A percentile compares a stretch with the other conserved stretches of the same genome.
These are phyloP conservation scores for Marasmarcha lunaedactyla DNA, from an alignment of 2,888 invertebrate species.

Conservation along the genomic window DNA sequence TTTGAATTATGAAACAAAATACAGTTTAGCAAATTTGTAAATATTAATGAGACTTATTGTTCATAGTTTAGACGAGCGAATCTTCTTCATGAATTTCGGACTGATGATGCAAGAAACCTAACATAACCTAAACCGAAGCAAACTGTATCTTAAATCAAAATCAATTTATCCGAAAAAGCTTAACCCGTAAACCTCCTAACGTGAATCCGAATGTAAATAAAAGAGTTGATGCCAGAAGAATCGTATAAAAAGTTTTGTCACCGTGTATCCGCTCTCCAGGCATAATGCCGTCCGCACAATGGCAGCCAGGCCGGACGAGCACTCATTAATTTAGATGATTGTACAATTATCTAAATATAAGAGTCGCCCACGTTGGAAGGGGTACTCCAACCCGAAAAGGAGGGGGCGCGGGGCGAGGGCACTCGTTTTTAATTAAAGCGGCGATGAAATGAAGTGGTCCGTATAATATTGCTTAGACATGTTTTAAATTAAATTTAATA, in stretches of 20 bases:
- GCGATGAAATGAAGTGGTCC: slow-evolving; percentile 70
- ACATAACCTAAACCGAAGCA: too few relatives aligned
- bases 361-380: slow-evolving; percentile 59
- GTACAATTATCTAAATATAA: slow-evolving; percentile 72
- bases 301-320: slow-evolving; percentile 57
- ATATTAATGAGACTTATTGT: too few relatives aligned
- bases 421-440: slow-evolving; percentile 71
- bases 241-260: slow-evolving; percentile 25
- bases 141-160: too few relatives aligned
- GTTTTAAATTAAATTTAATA: slow-evolving; percentile 66
- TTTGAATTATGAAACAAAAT: too few relatives aligned
- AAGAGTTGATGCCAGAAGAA: background rate
- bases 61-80: too few relatives aligned
- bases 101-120: too few relatives aligned
- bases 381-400: slow-evolving; percentile 60
- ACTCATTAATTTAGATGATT: slow-evolving; percentile 72
- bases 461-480: slow-evolving; percentile 70
- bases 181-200: too few relatives aligned
- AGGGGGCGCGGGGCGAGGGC: slow-evolving; percentile 62
- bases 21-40: too few relatives aligned
- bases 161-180: too few relatives aligned
- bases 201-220: background rate
- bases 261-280: slow-evolving; percentile 41
- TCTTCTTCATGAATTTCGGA: too few relatives aligned
- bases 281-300: background rate